Evolutionary conservation across 1,140 invertebrate species (phyloP), one percentile per base, ranked within the genome.

Genomic region (Mesaphorura yosii): DNA sequence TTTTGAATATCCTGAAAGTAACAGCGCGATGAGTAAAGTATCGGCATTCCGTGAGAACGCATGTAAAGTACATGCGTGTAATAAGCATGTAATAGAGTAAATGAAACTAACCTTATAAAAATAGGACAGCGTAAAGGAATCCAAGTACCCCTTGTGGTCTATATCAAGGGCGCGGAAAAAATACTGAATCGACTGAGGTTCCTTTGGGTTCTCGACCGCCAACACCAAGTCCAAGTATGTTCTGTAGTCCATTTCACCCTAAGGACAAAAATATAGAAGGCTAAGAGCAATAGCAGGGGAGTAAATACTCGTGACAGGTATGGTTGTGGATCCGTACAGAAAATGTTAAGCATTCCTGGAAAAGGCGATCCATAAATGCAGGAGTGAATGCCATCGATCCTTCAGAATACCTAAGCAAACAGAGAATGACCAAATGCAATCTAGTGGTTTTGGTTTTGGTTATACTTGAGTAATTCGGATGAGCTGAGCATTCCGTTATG

Each of bases 181-280:
- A 69, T 93, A 97, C 45, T 90, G 84, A 20, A 96, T 69, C 1
- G 89, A 82, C 64, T 92, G 87, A 0, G 89, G 88, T 67, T 95
- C 90, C 53, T 84, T 79, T 20, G 88, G 76, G 73, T 97, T 92
- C 69, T 96, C 90, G 56, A 96, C 70, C 0, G 92, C 92, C 25
- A 97, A 72, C 0, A 94, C 87, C 72, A 97, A 87, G 67, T 97
- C 90, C 19, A 97, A 69, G 70, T 93, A 98, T 0, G 89, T 91
- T 72, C 95, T 95, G 68, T 95, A 98, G 70, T 98, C 93, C 83
- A 97, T 95, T 77, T 97, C 90, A 6, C 88, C 90, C 64, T 90
- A 84, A n/a, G n/a, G n/a, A n/a, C n/a, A n/a, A n/a, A n/a, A n/a
- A n/a, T n/a, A n/a, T n/a, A n/a, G n/a, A n/a, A n/a, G n/a, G n/a